Evolutionary conservation across 1,140 invertebrate species (phyloP).

Genomic region (Bathynomus jamesi): DNA sequence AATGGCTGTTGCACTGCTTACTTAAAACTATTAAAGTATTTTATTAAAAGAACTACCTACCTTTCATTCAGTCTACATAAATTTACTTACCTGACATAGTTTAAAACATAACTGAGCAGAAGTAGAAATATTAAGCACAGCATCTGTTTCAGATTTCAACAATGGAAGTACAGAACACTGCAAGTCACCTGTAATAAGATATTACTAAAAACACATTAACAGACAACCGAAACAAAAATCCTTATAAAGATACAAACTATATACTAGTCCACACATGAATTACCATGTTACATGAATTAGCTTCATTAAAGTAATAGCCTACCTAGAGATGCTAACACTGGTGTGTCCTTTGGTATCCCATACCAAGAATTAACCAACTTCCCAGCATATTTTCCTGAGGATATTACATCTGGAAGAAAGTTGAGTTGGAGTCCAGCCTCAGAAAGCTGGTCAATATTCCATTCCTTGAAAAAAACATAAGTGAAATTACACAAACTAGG

Average conservation of each 20-base stretch:
- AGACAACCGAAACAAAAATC: too few relatives aligned
- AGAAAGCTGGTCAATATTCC: constrained; percentile 54
- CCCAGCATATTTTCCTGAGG: constrained; percentile 59
- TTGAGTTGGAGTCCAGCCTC: constrained; percentile 58
- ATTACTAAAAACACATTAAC: too few relatives aligned
- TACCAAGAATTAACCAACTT: constrained; percentile 58
- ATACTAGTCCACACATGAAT: too few relatives aligned
- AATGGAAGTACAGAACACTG: constrained; percentile 76
- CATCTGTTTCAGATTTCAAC: constrained; percentile 54
- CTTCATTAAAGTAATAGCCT: too few relatives aligned
- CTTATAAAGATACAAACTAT: too few relatives aligned
- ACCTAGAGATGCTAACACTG: constrained; percentile 45
- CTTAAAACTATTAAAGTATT: too few relatives aligned
- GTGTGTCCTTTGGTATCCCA: constrained; percentile 63
- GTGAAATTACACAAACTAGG: too few relatives aligned
- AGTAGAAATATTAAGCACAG: constrained; percentile 78
- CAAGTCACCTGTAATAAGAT: constrained; percentile 56
- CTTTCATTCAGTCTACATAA: too few relatives aligned
- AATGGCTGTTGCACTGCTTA: too few relatives aligned
- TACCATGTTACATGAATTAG: too few relatives aligned
- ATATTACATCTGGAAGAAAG: constrained; percentile 60
- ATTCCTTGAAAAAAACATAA: too few relatives aligned
- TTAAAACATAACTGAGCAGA: constrained; percentile 74
- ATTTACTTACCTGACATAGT: constrained; percentile 42
- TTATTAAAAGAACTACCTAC: too few relatives aligned